Evolutionary conservation across 1,140 invertebrate genomes (phyloP).

Genomic region (Panagrolaimus sp.): DNA sequence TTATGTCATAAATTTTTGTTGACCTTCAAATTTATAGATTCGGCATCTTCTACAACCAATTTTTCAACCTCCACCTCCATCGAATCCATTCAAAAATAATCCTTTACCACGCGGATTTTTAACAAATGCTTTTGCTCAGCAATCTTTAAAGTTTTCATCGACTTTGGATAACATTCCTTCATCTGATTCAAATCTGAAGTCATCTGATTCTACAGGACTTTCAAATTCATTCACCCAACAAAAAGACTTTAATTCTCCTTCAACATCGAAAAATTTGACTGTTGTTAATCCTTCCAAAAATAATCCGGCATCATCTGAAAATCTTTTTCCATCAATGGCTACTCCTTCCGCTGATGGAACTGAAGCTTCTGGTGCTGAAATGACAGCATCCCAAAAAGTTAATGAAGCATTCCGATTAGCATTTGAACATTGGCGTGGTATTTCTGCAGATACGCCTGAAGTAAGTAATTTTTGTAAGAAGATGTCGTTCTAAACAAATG

Average conservation of each 20-base stretch:
- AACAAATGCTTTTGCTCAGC: no score
- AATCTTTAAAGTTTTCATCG: no score
- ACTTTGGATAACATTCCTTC: no score
- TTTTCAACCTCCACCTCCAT: no score
- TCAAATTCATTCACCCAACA: not conserved
- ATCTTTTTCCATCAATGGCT: not conserved
- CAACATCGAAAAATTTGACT: not conserved
- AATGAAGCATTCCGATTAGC: not conserved
- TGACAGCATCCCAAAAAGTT: not conserved
- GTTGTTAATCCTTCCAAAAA: not conserved
- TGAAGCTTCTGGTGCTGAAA: not conserved
- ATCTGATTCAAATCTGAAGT: no score
- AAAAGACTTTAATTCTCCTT: not conserved
- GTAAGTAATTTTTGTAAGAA: not conserved
- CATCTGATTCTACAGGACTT: not conserved
- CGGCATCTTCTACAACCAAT: no score
- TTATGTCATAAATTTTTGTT: no score
- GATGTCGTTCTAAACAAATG: not conserved
- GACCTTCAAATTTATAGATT: no score
- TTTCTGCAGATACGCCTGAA: not conserved
- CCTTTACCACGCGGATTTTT: no score
- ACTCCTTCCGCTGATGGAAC: not conserved
- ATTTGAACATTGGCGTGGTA: conserved; percentile 13
- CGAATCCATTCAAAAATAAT: no score
- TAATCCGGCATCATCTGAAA: not conserved